Evolutionary conservation across 2,113 vertebrate genomes (phyloP).

Genomic region (Microcebus murinus): DNA sequence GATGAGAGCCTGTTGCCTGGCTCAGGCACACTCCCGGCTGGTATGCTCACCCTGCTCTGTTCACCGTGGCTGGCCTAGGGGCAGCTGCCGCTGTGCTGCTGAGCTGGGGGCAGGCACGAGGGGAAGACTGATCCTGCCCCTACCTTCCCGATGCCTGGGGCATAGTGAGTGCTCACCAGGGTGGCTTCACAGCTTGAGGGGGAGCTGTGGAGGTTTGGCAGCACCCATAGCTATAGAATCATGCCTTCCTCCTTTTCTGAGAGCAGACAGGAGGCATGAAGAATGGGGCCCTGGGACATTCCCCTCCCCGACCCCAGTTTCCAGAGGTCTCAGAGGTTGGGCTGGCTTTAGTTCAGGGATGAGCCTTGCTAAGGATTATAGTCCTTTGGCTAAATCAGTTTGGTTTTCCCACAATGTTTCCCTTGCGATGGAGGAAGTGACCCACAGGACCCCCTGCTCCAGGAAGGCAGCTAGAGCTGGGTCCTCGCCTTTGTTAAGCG

Average conservation of each 20-base stretch:
- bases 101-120: not conserved
- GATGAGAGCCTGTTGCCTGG: conserved; percentile 56
- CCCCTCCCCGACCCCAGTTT: not conserved
- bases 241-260: not conserved
- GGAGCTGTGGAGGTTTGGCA: not conserved
- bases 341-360: not conserved
- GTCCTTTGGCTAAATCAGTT: not conserved
- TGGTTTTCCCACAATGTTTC: not conserved
- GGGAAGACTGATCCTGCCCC: not conserved
- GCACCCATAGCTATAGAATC: not conserved
- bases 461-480: not conserved
- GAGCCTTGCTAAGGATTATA: not conserved
- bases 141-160: not conserved
- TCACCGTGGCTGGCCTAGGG: not conserved
- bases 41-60: not conserved
- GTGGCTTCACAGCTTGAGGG: not conserved
- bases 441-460: not conserved
- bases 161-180: not conserved
- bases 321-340: not conserved
- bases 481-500: not conserved
- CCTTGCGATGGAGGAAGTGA: not conserved
- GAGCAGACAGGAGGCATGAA: not conserved
- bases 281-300: not conserved
- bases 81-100: not conserved
- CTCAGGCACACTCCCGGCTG: not conserved